phyloP scores from a whole-genome alignment of 2,888 invertebrate genomes.

The Chrysolina haemoptera region DNA sequence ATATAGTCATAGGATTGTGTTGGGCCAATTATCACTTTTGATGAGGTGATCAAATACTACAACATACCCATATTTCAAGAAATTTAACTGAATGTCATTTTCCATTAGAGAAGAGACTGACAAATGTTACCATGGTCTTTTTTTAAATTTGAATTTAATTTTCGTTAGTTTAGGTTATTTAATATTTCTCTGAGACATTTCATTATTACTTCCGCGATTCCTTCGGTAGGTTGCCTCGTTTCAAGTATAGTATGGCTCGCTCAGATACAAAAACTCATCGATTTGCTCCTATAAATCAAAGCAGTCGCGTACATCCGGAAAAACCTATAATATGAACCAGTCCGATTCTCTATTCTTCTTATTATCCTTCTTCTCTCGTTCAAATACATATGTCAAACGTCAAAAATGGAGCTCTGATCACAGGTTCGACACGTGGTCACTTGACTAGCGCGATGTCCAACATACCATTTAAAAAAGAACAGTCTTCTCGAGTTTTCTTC shows the following conservation, averaged over 20 bases:
- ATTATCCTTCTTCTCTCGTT: conserved; percentile 15
- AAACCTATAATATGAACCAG: conserved; percentile 62
- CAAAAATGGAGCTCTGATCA: conserved; percentile 69
- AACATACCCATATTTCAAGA: no score
- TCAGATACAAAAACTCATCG: conserved; percentile 51
- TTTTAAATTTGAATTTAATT: no score
- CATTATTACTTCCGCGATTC: not conserved
- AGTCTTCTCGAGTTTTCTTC: conserved; percentile 51
- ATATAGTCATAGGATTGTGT: no score
- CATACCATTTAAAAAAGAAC: conserved; percentile 39
- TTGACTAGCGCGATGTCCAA: conserved; percentile 69
- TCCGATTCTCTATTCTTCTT: conserved; percentile 59
- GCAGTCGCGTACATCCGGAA: conserved; percentile 65
- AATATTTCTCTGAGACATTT: not conserved
- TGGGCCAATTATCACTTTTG: no score
- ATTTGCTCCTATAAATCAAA: conserved; percentile 52
- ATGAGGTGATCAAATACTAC: no score
- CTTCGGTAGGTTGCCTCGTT: conserved; percentile 42
- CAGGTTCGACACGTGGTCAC: conserved; percentile 69
- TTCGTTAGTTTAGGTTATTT: no score
- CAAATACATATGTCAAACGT: conserved; percentile 47
- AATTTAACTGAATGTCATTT: no score
- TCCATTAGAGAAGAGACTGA: no score
- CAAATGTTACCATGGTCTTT: no score
- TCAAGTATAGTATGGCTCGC: conserved; percentile 46